These are phyloP conservation scores for Diarsia brunnea DNA, from an alignment of 2,888 invertebrate genomes.

Conservation along the genomic window DNA sequence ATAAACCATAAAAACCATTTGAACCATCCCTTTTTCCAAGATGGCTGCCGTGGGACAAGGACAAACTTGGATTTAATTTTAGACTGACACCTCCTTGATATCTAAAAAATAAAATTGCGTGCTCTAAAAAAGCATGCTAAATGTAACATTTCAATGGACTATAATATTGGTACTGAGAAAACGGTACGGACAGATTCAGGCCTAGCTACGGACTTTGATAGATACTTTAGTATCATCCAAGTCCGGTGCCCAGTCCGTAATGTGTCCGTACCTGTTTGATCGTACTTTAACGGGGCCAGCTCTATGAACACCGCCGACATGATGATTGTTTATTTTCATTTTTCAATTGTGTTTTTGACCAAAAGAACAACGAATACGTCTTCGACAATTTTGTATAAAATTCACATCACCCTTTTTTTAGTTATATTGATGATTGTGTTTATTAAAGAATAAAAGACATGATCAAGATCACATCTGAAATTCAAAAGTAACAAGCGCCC, in stretches of 20 bases:
- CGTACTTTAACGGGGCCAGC: conserved; percentile 18
- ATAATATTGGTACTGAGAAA: background rate
- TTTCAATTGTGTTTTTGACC: background rate
- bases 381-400: background rate
- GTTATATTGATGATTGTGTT: no score
- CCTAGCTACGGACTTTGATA: background rate
- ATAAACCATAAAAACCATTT: no score
- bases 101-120: no score
- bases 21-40: no score
- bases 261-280: background rate
- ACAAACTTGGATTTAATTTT: no score
- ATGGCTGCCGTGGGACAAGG: no score
- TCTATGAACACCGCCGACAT: conserved; percentile 39
- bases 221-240: background rate
- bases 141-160: no score
- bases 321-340: background rate
- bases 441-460: no score
- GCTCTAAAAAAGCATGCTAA: no score
- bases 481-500: background rate
- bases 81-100: no score
- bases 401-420: background rate
- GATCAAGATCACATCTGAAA: background rate
- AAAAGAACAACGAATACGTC: background rate
- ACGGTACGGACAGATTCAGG: background rate
- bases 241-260: background rate